Percentiles rank a stretch among this genome's conserved stretches.
These are phyloP conservation scores for Pocillopora verrucosa DNA, from an alignment of 64 coral and sea anemone genomes.

Conservation along the genomic window DNA sequence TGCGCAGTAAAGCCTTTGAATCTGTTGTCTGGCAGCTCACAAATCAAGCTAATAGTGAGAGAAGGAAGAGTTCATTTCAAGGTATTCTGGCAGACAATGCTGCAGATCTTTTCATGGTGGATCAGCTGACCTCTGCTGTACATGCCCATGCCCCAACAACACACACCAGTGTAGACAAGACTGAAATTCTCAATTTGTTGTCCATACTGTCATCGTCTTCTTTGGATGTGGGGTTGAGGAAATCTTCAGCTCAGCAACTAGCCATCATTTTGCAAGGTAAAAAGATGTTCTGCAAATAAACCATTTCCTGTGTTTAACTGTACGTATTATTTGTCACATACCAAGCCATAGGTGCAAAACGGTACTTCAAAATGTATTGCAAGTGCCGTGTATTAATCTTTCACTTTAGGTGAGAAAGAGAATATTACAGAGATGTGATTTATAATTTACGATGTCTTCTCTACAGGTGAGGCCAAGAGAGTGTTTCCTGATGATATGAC, in stretches of 20 bases:
- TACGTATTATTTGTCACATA: too few relatives aligned
- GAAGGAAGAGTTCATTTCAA: slow-evolving; percentile 49
- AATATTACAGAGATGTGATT: too few relatives aligned
- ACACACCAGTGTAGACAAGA: slow-evolving; percentile 69
- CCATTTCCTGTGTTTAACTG: too few relatives aligned
- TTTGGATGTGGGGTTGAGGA: slow-evolving; percentile 68
- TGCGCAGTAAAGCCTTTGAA: slow-evolving; percentile 63
- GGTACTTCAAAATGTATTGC: too few relatives aligned
- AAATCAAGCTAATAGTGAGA: slow-evolving; percentile 35
- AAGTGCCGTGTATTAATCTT: too few relatives aligned
- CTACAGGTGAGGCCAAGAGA: too few relatives aligned
- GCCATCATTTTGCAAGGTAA: slow-evolving; percentile 94
- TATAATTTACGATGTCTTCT: too few relatives aligned
- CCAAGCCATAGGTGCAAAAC: too few relatives aligned
- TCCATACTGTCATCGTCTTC: slow-evolving; percentile 64
- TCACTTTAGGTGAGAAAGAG: too few relatives aligned
- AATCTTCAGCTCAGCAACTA: slow-evolving; percentile 92
- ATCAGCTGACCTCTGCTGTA: slow-evolving; percentile 60
- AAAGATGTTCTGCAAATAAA: too few relatives aligned
- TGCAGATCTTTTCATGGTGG: slow-evolving; percentile 80
- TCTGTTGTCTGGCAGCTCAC: slow-evolving; percentile 62
- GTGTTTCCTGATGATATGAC: too few relatives aligned
- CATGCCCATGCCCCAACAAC: slow-evolving; percentile 38
- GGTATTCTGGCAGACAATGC: slow-evolving; percentile 41
- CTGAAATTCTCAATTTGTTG: slow-evolving; percentile 70